Conservation (phyloP, 2,888 invertebrate species). For the Diplazon laetatorius region DNA sequence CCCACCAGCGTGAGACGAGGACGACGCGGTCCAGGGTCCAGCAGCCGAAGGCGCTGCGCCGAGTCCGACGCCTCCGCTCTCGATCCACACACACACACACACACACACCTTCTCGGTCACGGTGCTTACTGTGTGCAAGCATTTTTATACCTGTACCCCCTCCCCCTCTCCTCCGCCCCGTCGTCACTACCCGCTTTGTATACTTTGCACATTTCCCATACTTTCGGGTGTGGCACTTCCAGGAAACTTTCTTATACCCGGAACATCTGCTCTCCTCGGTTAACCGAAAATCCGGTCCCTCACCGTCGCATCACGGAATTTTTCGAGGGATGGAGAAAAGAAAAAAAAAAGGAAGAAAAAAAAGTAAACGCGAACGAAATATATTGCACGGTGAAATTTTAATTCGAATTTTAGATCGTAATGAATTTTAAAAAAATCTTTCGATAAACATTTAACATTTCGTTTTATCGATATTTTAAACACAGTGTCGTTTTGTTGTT, state of each 20-base stretch:
- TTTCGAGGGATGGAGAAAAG: no score
- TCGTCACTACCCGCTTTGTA: no score
- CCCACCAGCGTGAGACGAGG: constrained; percentile 25
- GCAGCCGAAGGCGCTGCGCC: constrained; percentile 13
- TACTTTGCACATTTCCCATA: constrained; percentile 1
- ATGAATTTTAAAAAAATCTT: no score
- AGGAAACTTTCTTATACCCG: constrained; percentile 70
- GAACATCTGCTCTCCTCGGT: constrained; percentile 74
- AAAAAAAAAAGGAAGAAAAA: constrained; percentile 16
- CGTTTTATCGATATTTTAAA: no score
- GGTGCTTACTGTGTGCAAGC: constrained; percentile 46
- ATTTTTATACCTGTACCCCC: constrained; percentile 13
- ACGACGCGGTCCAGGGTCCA: constrained; percentile 33
- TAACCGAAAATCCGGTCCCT: constrained; percentile 31
- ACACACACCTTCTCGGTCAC: constrained; percentile 67
- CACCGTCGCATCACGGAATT: not conserved
- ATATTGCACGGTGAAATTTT: not conserved
- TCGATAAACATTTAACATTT: not conserved
- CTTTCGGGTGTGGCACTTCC: constrained; percentile 61
- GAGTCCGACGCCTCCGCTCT: not conserved
- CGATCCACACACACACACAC: constrained; percentile 50
- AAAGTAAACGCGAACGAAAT: not conserved
- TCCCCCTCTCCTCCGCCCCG: no score
- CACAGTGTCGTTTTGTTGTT: no score
- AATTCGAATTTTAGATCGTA: not conserved